phyloP scores from a whole-genome alignment of 2,888 invertebrate genomes.

The Caenorhabditis doughertyi region DNA sequence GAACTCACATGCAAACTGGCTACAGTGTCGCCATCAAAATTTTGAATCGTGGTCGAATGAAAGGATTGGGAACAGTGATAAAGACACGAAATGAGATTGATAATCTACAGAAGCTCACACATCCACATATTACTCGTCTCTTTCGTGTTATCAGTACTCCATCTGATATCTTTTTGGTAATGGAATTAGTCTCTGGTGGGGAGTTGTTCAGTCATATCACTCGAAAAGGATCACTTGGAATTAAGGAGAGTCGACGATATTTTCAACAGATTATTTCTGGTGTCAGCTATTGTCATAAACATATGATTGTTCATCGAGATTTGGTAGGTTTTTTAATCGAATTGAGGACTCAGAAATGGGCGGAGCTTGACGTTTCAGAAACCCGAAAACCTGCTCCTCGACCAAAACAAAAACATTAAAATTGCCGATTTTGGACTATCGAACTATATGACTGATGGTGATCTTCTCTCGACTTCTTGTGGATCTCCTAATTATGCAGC shows the following conservation, averaged over 20 bases:
- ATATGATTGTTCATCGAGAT: slow-evolving; percentile 99
- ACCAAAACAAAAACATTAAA: slow-evolving; percentile 89
- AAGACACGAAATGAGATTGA: slow-evolving; percentile 98
- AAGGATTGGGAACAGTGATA: slow-evolving; percentile 97
- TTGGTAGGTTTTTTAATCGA: slow-evolving; percentile 85
- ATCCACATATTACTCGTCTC: slow-evolving; percentile 98
- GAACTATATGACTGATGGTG: slow-evolving; percentile 99
- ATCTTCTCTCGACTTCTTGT: slow-evolving; percentile 96
- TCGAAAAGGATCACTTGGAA: slow-evolving; percentile 87
- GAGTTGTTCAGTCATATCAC: slow-evolving; percentile 97
- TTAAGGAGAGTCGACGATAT: slow-evolving; percentile 95
- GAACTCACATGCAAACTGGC: slow-evolving; percentile 96
- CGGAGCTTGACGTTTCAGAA: slow-evolving; percentile 80
- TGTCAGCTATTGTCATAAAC: slow-evolving; percentile 97
- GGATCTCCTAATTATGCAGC: slow-evolving; percentile 99
- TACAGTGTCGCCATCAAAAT: slow-evolving; percentile 99
- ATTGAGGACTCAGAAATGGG: too few relatives aligned
- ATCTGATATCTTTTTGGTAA: slow-evolving; percentile 99
- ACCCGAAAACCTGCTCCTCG: slow-evolving; percentile 88
- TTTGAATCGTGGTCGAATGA: slow-evolving; percentile 97
- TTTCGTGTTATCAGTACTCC: slow-evolving; percentile 97
- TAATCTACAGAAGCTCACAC: slow-evolving; percentile 96
- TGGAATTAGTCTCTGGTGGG: slow-evolving; percentile 99
- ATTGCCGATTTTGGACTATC: slow-evolving; percentile 95
- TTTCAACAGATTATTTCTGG: slow-evolving; percentile 95